Evolutionary conservation across 2,888 invertebrate species (phyloP).

Genomic region (Microplitis manilae): DNA sequence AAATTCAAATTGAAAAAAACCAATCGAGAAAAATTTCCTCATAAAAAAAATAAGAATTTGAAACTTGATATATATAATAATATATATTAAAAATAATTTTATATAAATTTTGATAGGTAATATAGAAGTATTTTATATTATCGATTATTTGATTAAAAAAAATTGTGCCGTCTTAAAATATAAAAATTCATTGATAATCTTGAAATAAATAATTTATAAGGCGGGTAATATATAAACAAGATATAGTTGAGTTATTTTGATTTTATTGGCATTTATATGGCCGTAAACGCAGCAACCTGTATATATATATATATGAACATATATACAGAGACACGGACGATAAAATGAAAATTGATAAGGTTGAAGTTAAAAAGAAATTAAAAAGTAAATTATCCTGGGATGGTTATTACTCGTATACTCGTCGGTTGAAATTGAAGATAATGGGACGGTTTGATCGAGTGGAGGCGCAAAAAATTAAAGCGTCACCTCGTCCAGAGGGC

Average conservation of each 20-base stretch:
- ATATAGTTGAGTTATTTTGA: background rate
- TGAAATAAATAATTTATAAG: background rate
- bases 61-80: background rate
- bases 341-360: background rate
- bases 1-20: too few species aligned
- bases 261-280: too few species aligned
- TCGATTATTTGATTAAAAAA: background rate
- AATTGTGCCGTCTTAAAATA: background rate
- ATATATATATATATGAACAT: background rate
- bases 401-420: background rate
- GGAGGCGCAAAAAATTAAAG: slow-evolving; percentile 8
- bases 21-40: too few species aligned
- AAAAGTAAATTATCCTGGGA: slow-evolving; percentile 5
- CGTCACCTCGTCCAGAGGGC: background rate
- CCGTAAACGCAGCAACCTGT: background rate
- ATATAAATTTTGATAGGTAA: background rate
- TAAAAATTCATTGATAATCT: background rate
- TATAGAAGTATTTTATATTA: background rate
- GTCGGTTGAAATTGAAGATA: slow-evolving; percentile 6
- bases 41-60: background rate
- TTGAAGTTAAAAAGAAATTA: slow-evolving; percentile 7
- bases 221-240: background rate
- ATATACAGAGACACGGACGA: background rate
- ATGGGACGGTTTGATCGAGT: slow-evolving; percentile 14
- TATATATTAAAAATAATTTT: background rate